These are phyloP conservation scores for Hypocryptadius cinnamomeus DNA, from an alignment of 2,113 vertebrate genomes.

Conservation along the genomic window DNA sequence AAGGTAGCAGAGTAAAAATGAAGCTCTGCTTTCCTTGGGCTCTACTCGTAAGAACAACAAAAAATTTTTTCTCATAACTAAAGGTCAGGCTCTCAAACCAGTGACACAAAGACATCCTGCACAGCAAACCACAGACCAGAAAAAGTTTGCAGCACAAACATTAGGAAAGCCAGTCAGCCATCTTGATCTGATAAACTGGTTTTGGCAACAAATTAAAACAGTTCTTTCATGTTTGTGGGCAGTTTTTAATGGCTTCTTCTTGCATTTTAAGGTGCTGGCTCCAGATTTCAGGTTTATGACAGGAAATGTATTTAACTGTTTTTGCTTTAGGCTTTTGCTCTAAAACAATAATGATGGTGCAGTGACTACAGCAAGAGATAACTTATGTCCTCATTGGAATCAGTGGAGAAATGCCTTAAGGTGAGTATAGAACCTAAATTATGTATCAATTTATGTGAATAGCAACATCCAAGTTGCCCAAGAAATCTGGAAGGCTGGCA, in stretches of 20 bases:
- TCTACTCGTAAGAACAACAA: neutral
- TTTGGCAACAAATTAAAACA: constrained; percentile 3
- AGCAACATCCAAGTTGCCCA: neutral
- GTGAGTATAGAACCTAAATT: neutral
- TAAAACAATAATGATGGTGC: neutral
- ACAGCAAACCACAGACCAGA: neutral
- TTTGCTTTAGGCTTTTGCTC: neutral
- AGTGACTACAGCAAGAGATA: neutral
- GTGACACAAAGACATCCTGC: neutral
- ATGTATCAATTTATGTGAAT: neutral
- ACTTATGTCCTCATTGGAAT: neutral
- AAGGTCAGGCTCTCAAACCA: neutral
- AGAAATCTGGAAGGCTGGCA: neutral
- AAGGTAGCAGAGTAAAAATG: neutral
- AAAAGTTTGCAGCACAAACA: neutral
- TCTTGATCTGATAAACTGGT: neutral
- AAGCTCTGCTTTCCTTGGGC: neutral
- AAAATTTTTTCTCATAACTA: neutral
- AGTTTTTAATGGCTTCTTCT: neutral
- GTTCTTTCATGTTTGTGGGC: neutral
- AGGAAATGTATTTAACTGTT: neutral
- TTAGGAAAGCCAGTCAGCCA: neutral
- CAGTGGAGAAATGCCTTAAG: neutral
- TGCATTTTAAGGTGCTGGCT: neutral
- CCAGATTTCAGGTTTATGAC: neutral